Conservation (phyloP, 30 jellyfish, hydroid and myxozoan species). For the Aurelia sp. region DNA sequence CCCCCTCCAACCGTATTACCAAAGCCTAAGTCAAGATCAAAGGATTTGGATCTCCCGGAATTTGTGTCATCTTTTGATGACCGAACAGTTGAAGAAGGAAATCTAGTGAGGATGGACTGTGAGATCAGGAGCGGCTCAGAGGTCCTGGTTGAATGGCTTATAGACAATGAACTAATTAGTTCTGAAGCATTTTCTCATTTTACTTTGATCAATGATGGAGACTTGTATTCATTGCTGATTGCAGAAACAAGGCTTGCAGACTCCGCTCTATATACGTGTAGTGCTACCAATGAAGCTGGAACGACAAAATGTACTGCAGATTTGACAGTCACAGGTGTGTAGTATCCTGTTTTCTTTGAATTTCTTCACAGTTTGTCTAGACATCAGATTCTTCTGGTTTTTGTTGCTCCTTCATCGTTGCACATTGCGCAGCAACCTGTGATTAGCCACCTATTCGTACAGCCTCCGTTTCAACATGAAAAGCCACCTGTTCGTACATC, state of each 20-base stretch:
- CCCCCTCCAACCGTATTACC: conserved; percentile 78
- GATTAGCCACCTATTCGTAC: too few species aligned
- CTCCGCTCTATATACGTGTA: conserved; percentile 72
- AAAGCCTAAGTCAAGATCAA: conserved; percentile 58
- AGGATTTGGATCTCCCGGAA: conserved; percentile 42
- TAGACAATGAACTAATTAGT: conserved; percentile 56
- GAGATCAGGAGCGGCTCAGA: conserved; percentile 41
- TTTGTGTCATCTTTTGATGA: conserved; percentile 40
- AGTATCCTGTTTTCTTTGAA: neutral
- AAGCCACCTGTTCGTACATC: too few species aligned
- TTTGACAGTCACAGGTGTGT: conserved; percentile 76
- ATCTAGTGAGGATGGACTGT: conserved; percentile 79
- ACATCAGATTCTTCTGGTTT: too few species aligned
- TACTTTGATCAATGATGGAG: conserved; percentile 76
- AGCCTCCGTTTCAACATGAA: too few species aligned
- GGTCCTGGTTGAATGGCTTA: conserved; percentile 73
- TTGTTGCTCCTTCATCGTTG: too few species aligned
- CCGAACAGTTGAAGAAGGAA: conserved; percentile 80
- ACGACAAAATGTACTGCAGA: conserved; percentile 65
- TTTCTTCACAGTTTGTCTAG: too few species aligned
- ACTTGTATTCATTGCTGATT: conserved; percentile 72
- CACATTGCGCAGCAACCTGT: too few species aligned
- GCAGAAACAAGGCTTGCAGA: conserved; percentile 73
- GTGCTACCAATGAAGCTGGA: conserved; percentile 70
- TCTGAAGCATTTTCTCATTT: conserved; percentile 60